These are phyloP conservation scores for Heterodera carotae DNA, from an alignment of 1,140 invertebrate species.

Conservation along the genomic window DNA sequence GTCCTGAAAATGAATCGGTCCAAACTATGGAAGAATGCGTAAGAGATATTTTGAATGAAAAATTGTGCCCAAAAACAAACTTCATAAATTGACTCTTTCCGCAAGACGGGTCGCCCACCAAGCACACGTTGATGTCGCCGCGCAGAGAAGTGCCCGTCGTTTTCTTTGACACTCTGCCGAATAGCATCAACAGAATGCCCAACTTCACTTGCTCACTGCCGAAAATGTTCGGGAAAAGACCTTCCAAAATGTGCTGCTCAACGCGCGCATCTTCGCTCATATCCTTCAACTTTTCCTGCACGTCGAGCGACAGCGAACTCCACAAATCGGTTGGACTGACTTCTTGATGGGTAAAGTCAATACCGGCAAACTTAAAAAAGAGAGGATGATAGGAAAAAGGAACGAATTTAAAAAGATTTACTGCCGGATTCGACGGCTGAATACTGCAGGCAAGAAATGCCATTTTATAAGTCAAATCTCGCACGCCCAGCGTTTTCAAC, in stretches of 20 bases:
- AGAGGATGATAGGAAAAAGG: background rate
- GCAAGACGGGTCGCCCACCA: conserved; percentile 97
- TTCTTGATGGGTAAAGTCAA: conserved; percentile 73
- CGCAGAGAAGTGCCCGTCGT: conserved; percentile 81
- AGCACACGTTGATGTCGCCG: conserved; percentile 95
- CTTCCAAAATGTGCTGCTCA: conserved; percentile 85
- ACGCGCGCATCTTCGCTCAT: conserved; percentile 92
- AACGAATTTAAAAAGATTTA: conserved; percentile 29
- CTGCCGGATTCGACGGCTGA: conserved; percentile 74
- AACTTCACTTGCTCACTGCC: conserved; percentile 97
- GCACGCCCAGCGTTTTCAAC: conserved; percentile 87
- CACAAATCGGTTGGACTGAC: conserved; percentile 86
- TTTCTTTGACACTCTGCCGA: conserved; percentile 90
- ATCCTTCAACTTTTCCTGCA: conserved; percentile 93
- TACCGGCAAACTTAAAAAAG: conserved; percentile 68
- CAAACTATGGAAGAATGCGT: background rate
- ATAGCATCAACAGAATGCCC: conserved; percentile 90
- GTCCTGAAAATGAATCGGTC: conserved; percentile 61
- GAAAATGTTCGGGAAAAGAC: conserved; percentile 94
- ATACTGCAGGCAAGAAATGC: conserved; percentile 93
- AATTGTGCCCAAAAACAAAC: conserved; percentile 76
- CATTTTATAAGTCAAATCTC: conserved; percentile 91
- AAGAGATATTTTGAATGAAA: conserved; percentile 37
- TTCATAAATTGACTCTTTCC: conserved; percentile 97
- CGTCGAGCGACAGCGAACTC: conserved; percentile 87